Evolutionary conservation across 2,888 invertebrate species (phyloP).

Genomic region (Caenorhabditis zanzibari): DNA sequence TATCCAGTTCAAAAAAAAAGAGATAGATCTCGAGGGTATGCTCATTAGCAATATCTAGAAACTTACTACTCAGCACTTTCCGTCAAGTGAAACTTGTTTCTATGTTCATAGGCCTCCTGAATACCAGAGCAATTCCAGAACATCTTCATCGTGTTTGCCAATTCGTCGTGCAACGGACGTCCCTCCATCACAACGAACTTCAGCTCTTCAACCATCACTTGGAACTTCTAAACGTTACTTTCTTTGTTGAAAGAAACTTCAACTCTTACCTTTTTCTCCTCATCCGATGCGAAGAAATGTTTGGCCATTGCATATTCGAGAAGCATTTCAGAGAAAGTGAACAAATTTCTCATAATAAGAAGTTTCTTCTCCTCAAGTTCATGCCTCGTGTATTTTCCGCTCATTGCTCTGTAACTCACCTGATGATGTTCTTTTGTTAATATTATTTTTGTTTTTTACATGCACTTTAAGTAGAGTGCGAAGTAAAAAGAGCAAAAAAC

Average conservation of each 20-base stretch:
- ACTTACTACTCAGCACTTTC: conserved; percentile 76
- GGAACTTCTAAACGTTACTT: conserved; percentile 9
- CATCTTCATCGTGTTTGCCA: conserved; percentile 38
- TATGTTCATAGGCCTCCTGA: conserved; percentile 62
- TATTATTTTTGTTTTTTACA: no score
- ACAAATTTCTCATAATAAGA: conserved; percentile 69
- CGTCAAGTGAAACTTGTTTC: conserved; percentile 69
- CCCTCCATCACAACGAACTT: not conserved
- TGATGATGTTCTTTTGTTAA: no score
- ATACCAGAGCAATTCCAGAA: conserved; percentile 74
- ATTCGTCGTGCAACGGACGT: not conserved
- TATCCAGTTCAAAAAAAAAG: not conserved
- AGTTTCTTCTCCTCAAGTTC: conserved; percentile 74
- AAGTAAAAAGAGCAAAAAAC: not conserved
- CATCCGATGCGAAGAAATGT: conserved; percentile 9
- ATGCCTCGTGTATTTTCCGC: conserved; percentile 50
- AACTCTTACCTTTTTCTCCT: conserved; percentile 16
- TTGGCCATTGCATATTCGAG: conserved; percentile 26
- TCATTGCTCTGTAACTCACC: conserved; percentile 43
- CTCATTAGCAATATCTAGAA: not conserved
- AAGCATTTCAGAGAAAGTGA: conserved; percentile 48
- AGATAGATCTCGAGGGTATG: not conserved
- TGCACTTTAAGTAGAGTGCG: no score
- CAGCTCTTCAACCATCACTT: conserved; percentile 17
- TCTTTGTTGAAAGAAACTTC: no score